These are phyloP conservation scores for Trichopoda pennipes DNA, from an alignment of 2,888 invertebrate genomes.

Conservation along the genomic window DNA sequence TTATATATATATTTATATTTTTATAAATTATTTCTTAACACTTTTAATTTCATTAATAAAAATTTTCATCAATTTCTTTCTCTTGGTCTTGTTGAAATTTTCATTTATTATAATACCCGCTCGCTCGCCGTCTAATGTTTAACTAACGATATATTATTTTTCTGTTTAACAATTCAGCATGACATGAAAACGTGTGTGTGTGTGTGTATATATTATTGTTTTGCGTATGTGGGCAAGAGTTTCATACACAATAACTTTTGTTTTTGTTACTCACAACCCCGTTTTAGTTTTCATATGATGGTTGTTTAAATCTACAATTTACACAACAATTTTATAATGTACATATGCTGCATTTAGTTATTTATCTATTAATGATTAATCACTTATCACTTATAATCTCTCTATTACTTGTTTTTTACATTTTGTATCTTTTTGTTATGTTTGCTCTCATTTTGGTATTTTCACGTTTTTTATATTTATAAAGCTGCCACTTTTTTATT, in stretches of 20 bases:
- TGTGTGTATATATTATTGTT: slow-evolving; percentile 14
- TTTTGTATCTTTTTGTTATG: no score
- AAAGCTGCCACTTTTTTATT: no score
- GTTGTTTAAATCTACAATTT: slow-evolving; percentile 30
- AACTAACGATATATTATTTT: slow-evolving; percentile 56
- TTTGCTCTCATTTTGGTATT: no score
- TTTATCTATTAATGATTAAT: no score
- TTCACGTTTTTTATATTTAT: no score
- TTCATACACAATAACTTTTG: slow-evolving; percentile 1
- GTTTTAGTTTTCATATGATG: slow-evolving; percentile 27
- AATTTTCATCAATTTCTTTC: not conserved
- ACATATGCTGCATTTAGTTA: not conserved
- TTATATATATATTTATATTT: not conserved
- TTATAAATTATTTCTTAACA: not conserved
- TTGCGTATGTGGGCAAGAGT: not conserved
- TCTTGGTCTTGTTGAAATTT: slow-evolving; percentile 9
- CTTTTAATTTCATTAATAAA: no score
- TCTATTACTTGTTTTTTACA: no score
- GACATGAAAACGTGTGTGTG: slow-evolving; percentile 1
- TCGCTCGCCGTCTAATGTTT: slow-evolving; percentile 50
- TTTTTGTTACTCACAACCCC: slow-evolving; percentile 47
- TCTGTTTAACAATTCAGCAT: slow-evolving; percentile 36
- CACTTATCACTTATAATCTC: no score
- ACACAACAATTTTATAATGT: not conserved
- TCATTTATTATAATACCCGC: slow-evolving; percentile 36